Conservation (phyloP, 2,888 invertebrate genomes). For the Cremastinae sp. region DNA sequence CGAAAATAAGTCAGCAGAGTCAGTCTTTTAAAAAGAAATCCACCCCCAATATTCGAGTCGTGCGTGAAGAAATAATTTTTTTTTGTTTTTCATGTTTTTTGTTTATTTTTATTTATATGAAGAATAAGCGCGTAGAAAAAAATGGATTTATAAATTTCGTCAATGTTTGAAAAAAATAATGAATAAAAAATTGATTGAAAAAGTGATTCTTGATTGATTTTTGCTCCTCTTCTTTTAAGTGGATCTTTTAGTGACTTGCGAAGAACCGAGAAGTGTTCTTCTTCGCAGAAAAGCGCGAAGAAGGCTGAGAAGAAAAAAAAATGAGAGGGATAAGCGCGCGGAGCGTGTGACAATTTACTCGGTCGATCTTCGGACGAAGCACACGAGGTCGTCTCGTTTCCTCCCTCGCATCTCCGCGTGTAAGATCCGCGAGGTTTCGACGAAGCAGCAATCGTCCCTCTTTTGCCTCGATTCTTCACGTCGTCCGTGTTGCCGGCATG, state of each 20-base stretch:
- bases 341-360: slow-evolving; percentile 81
- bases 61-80: too few species aligned
- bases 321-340: slow-evolving; percentile 55
- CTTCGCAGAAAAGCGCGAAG: slow-evolving; percentile 21
- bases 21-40: slow-evolving; percentile 13
- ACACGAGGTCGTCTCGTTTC: slow-evolving; percentile 63
- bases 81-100: too few species aligned
- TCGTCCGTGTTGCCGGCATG: slow-evolving; percentile 42
- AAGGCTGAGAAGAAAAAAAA: slow-evolving; percentile 18
- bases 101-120: too few species aligned
- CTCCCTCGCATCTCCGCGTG: slow-evolving; percentile 45
- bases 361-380: slow-evolving; percentile 73
- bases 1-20: slow-evolving; percentile 1
- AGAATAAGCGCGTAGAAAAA: too few species aligned
- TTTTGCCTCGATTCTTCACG: slow-evolving; percentile 59
- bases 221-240: too few species aligned
- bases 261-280: too few species aligned
- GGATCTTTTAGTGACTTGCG: slow-evolving; percentile 33
- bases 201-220: too few species aligned
- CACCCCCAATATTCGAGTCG: neutral
- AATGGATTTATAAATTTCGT: too few species aligned
- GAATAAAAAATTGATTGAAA: too few species aligned
- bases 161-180: too few species aligned
- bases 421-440: slow-evolving; percentile 30
- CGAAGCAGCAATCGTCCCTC: slow-evolving; percentile 51